Evolutionary conservation across 1,140 invertebrate species (phyloP).

Genomic region (Drosophila ficusphila): DNA sequence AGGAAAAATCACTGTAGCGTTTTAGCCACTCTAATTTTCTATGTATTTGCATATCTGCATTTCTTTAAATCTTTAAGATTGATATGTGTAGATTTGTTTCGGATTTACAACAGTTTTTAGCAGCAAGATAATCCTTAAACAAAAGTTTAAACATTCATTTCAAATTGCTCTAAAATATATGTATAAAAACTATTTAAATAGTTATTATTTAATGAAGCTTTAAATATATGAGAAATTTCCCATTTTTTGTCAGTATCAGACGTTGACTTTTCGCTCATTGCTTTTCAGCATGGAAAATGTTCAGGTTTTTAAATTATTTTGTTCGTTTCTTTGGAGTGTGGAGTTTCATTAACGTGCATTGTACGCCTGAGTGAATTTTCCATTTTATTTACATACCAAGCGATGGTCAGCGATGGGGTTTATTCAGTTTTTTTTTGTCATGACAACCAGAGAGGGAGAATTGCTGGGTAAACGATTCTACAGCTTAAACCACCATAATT

Average conservation of each 20-base stretch:
- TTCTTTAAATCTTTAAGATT: background rate
- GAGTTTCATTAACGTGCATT: conserved; percentile 54
- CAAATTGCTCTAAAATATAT: background rate
- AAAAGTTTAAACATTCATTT: background rate
- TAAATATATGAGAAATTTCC: background rate
- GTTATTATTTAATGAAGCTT: background rate
- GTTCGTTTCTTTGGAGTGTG: conserved; percentile 34
- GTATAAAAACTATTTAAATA: background rate
- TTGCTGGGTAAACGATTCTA: conserved; percentile 15
- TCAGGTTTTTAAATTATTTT: background rate
- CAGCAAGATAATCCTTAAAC: too few relatives aligned
- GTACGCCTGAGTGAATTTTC: conserved; percentile 56
- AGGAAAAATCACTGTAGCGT: background rate
- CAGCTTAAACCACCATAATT: conserved; percentile 25
- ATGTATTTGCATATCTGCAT: background rate
- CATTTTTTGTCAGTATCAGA: background rate
- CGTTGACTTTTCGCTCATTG: background rate
- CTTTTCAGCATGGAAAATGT: background rate
- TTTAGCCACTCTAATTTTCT: too few relatives aligned
- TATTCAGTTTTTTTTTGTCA: conserved; percentile 27
- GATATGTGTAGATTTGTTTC: too few relatives aligned
- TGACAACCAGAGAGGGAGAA: conserved; percentile 46
- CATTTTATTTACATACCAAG: conserved; percentile 55
- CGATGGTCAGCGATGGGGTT: conserved; percentile 8
- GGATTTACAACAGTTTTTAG: too few relatives aligned